phyloP scores from a whole-genome alignment of 2,113 vertebrate genomes.

The Caretta caretta region DNA sequence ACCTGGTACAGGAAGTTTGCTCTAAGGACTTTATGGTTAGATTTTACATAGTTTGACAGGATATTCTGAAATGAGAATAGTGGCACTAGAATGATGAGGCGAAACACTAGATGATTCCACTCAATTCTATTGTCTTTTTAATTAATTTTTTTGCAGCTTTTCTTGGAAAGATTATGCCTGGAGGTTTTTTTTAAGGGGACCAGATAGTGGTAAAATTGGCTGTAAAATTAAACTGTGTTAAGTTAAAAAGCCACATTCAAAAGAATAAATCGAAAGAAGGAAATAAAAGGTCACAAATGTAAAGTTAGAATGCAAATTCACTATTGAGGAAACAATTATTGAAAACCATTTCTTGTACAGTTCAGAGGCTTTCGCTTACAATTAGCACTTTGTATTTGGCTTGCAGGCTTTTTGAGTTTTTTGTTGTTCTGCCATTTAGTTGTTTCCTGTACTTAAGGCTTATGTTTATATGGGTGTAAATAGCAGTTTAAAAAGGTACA shows the following conservation, averaged over 20 bases:
- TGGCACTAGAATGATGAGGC: background rate
- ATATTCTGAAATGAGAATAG: background rate
- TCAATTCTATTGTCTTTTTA: constrained; percentile 30
- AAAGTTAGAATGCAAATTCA: rapidly evolving
- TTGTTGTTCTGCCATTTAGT: background rate
- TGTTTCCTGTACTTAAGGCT: background rate
- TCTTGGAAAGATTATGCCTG: background rate
- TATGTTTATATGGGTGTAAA: background rate
- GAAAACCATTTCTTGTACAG: background rate
- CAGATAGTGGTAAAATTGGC: background rate
- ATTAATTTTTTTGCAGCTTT: constrained; percentile 17
- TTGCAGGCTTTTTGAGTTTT: background rate
- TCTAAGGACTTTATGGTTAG: background rate
- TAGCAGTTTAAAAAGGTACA: background rate
- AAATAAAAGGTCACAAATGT: background rate
- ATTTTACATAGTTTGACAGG: background rate
- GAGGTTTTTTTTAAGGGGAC: background rate
- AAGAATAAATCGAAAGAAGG: background rate
- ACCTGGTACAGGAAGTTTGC: background rate
- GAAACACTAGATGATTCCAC: constrained; percentile 65
- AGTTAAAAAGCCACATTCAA: background rate
- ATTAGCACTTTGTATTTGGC: background rate
- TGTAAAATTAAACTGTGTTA: constrained; percentile 2
- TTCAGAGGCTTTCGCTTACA: background rate
- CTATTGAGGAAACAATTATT: background rate